Conservation (phyloP, 2,797 vertebrate species). For the Hydrolagus colliei region DNA sequence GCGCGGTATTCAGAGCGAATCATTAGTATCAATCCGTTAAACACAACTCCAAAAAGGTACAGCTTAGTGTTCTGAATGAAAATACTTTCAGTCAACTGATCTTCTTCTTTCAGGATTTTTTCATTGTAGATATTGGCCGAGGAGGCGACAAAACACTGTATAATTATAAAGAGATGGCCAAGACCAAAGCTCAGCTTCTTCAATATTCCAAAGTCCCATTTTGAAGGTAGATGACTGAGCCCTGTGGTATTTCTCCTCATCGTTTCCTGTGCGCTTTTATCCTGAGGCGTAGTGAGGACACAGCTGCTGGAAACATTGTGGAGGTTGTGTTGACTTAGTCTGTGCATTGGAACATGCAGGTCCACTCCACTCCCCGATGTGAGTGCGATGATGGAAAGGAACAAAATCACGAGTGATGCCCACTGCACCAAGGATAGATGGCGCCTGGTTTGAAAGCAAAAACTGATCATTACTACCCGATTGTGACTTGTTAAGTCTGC, state of each 20-base stretch:
- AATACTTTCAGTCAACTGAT: constrained; percentile 81
- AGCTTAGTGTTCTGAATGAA: constrained; percentile 93
- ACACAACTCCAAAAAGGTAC: constrained; percentile 81
- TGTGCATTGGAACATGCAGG: constrained; percentile 59
- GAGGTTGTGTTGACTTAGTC: constrained; percentile 62
- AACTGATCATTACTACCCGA: background rate
- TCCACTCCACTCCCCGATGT: constrained; percentile 64
- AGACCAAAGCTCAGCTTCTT: constrained; percentile 68
- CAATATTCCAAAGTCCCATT: constrained; percentile 62
- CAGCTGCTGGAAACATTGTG: constrained; percentile 77
- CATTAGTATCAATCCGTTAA: constrained; percentile 76
- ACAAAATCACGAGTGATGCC: constrained; percentile 83
- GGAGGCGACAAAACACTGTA: constrained; percentile 89
- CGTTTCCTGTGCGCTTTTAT: constrained; percentile 54
- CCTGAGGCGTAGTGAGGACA: constrained; percentile 57
- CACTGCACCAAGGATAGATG: constrained; percentile 86
- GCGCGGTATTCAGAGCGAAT: constrained; percentile 64
- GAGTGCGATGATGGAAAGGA: constrained; percentile 84
- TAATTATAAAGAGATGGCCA: constrained; percentile 78
- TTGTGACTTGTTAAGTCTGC: background rate
- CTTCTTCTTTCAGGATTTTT: constrained; percentile 91
- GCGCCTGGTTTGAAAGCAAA: constrained; percentile 58
- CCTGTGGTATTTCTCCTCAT: constrained; percentile 35
- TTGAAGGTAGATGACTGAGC: constrained; percentile 44
- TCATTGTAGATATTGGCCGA: constrained; percentile 98